Evolutionary conservation across 2,113 vertebrate genomes (phyloP).

Genomic region (Alces alces): DNA sequence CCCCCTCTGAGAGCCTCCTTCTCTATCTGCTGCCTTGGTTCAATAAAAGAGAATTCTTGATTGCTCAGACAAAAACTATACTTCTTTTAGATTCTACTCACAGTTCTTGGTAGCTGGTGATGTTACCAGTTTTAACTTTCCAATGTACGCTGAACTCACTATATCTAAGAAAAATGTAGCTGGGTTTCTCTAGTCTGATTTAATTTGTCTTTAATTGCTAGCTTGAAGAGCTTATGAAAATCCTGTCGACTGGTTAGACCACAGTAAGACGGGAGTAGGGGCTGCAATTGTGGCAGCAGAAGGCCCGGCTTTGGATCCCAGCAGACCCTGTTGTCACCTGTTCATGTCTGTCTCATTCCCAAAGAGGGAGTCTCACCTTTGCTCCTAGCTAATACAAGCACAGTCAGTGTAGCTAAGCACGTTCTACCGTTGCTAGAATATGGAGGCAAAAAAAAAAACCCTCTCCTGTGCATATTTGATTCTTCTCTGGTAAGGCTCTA

Average conservation of each 20-base stretch:
- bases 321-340: neutral
- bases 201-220: slow-evolving; percentile 1
- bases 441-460: neutral
- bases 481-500: neutral
- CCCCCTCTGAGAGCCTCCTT: slow-evolving; percentile 52
- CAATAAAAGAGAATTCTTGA: slow-evolving; percentile 77
- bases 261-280: neutral
- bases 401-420: neutral
- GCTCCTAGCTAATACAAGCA: neutral
- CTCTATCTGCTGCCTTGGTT: slow-evolving; percentile 62
- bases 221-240: neutral
- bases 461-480: neutral
- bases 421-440: neutral
- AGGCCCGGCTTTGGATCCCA: neutral
- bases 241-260: neutral
- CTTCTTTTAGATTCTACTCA: slow-evolving; percentile 70
- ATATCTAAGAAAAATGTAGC: slow-evolving; percentile 4
- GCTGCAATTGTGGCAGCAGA: neutral
- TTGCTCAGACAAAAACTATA: slow-evolving; percentile 54
- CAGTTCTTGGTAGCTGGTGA: slow-evolving; percentile 49
- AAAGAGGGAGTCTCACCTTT: neutral
- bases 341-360: neutral
- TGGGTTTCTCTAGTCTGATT: neutral
- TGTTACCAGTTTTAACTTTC: slow-evolving; percentile 44
- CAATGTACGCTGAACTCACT: neutral